These are phyloP conservation scores for Ceuthmochares aereus DNA, from an alignment of 2,113 vertebrate species.

Conservation along the genomic window DNA sequence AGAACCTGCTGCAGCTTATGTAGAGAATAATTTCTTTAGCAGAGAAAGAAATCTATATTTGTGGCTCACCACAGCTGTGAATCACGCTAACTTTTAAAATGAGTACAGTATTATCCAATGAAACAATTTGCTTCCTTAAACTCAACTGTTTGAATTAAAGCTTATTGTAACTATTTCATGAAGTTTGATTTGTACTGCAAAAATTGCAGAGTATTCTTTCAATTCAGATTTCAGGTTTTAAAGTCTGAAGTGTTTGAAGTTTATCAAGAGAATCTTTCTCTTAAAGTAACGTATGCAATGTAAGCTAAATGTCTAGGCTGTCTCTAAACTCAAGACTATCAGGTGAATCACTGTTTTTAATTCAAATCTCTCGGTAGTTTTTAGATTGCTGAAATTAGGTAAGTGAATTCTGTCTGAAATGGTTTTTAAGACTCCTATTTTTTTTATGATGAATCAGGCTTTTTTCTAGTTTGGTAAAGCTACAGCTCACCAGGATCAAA, in stretches of 20 bases:
- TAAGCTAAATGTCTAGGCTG: neutral
- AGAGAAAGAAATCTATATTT: neutral
- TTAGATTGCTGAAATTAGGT: neutral
- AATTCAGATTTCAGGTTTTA: neutral
- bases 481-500: neutral
- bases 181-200: neutral
- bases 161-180: neutral
- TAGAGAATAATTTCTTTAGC: neutral
- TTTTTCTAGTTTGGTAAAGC: neutral
- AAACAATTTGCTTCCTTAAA: neutral
- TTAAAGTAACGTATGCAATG: neutral
- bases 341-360: neutral
- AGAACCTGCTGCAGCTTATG: neutral
- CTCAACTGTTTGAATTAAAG: neutral
- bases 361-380: neutral
- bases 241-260: neutral
- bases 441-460: neutral
- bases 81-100: neutral
- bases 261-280: neutral
- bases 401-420: neutral
- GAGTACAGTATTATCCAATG: neutral
- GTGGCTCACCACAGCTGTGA: neutral
- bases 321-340: neutral
- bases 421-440: neutral
- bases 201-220: neutral